phyloP scores from a whole-genome alignment of 2,888 invertebrate genomes.

The Tetragonisca angustula region DNA sequence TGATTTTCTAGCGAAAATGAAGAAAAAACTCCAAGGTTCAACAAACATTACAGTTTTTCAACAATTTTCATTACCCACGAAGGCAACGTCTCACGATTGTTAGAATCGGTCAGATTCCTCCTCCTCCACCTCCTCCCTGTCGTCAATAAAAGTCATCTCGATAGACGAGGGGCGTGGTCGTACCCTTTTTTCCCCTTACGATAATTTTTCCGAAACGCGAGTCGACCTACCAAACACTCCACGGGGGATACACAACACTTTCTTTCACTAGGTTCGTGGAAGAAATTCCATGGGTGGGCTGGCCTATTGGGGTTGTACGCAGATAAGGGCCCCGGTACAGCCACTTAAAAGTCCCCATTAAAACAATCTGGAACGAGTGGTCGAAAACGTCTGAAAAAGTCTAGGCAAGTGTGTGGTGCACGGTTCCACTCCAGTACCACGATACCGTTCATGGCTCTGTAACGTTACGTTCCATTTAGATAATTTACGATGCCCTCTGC shows the following conservation, averaged over 20 bases:
- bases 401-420: constrained; percentile 64
- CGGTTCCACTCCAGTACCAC: constrained; percentile 46
- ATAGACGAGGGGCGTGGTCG: constrained; percentile 51
- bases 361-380: constrained; percentile 70
- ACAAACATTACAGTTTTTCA: not conserved
- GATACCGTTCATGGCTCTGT: constrained; percentile 32
- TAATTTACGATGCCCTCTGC: constrained; percentile 61
- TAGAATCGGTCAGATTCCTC: not conserved
- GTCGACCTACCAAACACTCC: constrained; percentile 15
- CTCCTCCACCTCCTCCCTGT: not conserved
- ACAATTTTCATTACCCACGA: not conserved
- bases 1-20: no score
- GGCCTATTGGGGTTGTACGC: constrained; percentile 55
- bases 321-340: constrained; percentile 66
- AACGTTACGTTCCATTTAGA: constrained; percentile 40
- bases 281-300: constrained; percentile 70
- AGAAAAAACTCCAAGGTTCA: no score
- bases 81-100: not conserved
- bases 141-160: constrained; percentile 27
- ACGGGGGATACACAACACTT: constrained; percentile 59
- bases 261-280: constrained; percentile 60
- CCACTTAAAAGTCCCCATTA: constrained; percentile 75
- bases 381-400: constrained; percentile 56
- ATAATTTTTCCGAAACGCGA: constrained; percentile 59
- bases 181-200: constrained; percentile 22